Percentiles rank a stretch among this genome's conserved stretches.
Conservation (phyloP, 2,888 invertebrate genomes). For the Cheilosia variabilis region DNA sequence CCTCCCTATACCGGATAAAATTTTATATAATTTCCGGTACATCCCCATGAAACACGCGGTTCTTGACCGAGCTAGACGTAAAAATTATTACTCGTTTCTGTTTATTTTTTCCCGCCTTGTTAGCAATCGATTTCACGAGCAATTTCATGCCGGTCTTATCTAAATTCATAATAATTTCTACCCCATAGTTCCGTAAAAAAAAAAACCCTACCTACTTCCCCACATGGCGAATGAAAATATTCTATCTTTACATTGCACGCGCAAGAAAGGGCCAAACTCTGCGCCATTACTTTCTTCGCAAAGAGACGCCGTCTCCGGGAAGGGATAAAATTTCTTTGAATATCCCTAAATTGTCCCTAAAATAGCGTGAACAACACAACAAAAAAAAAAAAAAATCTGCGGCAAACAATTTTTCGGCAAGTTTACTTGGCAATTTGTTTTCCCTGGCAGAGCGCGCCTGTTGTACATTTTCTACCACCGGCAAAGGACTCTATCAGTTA, state of each 20-base stretch:
- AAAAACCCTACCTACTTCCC: neutral
- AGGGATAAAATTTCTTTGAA: conserved; percentile 51
- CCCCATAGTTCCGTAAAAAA: conserved; percentile 2
- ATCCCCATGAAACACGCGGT: too few species aligned
- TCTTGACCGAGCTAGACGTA: too few species aligned
- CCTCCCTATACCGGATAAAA: too few species aligned
- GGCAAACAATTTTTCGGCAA: conserved; percentile 40
- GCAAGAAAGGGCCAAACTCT: conserved; percentile 16
- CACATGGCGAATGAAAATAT: conserved; percentile 51
- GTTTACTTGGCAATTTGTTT: conserved; percentile 11
- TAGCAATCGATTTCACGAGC: conserved; percentile 15
- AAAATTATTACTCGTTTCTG: neutral
- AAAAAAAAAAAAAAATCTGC: conserved; percentile 19
- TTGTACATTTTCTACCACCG: conserved; percentile 12
- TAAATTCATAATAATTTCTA: conserved; percentile 50
- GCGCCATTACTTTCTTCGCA: conserved; percentile 32
- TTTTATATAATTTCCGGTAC: too few species aligned
- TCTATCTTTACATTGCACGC: conserved; percentile 33
- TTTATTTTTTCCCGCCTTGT: neutral
- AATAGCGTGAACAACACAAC: conserved; percentile 46
- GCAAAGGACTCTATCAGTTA: conserved; percentile 67
- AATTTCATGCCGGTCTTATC: conserved; percentile 22
- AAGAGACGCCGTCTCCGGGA: conserved; percentile 20
- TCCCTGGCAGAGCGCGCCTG: neutral
- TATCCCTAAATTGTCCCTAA: conserved; percentile 64